Evolutionary conservation across 1,140 invertebrate species (phyloP).

Genomic region (Centruroides sculpturatus): DNA sequence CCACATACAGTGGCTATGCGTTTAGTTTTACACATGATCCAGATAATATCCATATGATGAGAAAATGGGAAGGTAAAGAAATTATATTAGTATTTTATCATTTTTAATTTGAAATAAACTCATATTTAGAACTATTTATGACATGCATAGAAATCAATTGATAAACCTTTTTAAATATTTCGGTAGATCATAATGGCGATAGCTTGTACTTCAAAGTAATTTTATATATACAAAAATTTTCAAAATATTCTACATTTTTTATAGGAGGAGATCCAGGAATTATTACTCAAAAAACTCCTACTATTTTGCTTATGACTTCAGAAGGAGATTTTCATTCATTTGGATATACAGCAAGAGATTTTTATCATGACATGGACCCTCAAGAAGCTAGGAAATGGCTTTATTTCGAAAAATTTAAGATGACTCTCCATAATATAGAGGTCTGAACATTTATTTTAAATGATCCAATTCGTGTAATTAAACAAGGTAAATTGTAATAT

Average conservation of each 20-base stretch:
- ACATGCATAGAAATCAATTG: too few species aligned
- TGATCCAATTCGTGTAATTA: too few species aligned
- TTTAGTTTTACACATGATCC: conserved; percentile 40
- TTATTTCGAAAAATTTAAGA: conserved; percentile 49
- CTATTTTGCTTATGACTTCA: conserved; percentile 40
- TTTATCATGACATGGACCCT: conserved; percentile 40
- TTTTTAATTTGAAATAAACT: background rate
- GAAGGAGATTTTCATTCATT: conserved; percentile 42
- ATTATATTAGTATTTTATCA: background rate
- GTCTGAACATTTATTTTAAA: conserved; percentile 25
- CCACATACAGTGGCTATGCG: conserved; percentile 46
- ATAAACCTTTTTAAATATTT: too few species aligned
- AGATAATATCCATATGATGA: conserved; percentile 43
- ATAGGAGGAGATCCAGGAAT: conserved; percentile 40
- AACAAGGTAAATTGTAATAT: too few species aligned
- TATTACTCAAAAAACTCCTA: conserved; percentile 44
- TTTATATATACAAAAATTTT: too few species aligned
- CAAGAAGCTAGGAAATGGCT: conserved; percentile 39
- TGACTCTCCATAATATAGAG: conserved; percentile 39
- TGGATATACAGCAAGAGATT: conserved; percentile 41
- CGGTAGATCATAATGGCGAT: too few species aligned
- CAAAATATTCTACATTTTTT: background rate
- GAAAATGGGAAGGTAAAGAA: conserved; percentile 40
- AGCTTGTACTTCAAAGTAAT: too few species aligned
- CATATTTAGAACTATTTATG: background rate